phyloP scores from a whole-genome alignment of 2,888 invertebrate species.

The Tiliacea aurago region DNA sequence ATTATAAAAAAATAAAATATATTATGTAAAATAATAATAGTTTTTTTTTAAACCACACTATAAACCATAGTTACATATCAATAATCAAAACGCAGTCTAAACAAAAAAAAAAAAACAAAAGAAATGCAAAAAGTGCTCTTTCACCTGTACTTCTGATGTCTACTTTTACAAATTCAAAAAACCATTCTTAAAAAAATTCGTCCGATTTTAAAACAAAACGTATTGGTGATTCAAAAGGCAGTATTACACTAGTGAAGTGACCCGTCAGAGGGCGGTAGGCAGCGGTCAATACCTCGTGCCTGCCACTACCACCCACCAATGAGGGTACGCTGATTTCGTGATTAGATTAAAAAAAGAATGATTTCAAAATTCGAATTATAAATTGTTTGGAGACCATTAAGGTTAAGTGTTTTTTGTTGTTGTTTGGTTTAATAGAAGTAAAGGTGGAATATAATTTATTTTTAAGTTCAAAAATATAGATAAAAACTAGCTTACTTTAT shows the following conservation, averaged over 20 bases:
- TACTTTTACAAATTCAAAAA: constrained; percentile 30
- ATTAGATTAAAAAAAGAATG: constrained; percentile 80
- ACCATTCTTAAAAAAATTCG: constrained; percentile 20
- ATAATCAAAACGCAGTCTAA: neutral
- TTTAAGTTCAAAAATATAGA: neutral
- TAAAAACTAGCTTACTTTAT: neutral
- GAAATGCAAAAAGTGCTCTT: constrained; percentile 18
- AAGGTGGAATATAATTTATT: neutral
- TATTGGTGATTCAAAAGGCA: constrained; percentile 70
- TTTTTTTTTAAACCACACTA: too few relatives aligned
- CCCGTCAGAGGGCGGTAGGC: constrained; percentile 69
- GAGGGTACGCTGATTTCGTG: constrained; percentile 80
- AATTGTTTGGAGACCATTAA: constrained; percentile 54
- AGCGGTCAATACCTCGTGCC: constrained; percentile 87
- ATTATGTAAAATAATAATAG: too few relatives aligned
- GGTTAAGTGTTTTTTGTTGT: constrained; percentile 19
- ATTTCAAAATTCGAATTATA: constrained; percentile 72
- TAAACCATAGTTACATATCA: neutral
- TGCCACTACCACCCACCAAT: constrained; percentile 80
- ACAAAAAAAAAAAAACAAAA: neutral
- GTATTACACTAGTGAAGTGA: constrained; percentile 71
- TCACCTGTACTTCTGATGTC: constrained; percentile 39
- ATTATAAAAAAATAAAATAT: too few relatives aligned
- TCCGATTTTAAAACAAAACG: constrained; percentile 63
- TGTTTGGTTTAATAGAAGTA: neutral